phyloP scores from a whole-genome alignment of 2,888 invertebrate species.

The Scaptomyza reducta region DNA sequence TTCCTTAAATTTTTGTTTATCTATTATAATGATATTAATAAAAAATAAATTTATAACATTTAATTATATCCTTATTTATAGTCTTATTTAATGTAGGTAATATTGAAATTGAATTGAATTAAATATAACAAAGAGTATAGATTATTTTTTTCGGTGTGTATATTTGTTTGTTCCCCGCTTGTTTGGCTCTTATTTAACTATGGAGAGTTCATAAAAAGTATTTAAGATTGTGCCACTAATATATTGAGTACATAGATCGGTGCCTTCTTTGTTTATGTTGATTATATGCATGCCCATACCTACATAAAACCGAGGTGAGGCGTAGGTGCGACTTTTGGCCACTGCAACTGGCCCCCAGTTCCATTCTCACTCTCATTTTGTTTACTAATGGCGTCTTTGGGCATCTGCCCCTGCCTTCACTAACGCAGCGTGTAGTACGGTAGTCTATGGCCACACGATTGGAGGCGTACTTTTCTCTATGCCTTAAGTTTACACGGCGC shows the following conservation, averaged over 20 bases:
- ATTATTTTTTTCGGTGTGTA: constrained; percentile 12
- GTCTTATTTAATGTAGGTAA: background rate
- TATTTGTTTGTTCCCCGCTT: constrained; percentile 30
- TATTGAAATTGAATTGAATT: background rate
- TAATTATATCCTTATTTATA: too few relatives aligned
- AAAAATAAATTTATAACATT: too few relatives aligned
- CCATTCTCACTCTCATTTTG: constrained; percentile 23
- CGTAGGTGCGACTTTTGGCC: constrained; percentile 60
- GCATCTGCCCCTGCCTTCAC: constrained; percentile 18
- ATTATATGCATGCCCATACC: constrained; percentile 56
- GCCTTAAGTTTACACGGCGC: constrained; percentile 22
- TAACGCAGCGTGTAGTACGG: constrained; percentile 54
- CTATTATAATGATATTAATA: too few relatives aligned
- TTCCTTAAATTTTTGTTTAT: too few relatives aligned
- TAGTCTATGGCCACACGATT: constrained; percentile 36
- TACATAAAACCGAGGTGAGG: constrained; percentile 14
- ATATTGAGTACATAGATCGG: constrained; percentile 43
- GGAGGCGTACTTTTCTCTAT: constrained; percentile 49
- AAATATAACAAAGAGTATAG: background rate
- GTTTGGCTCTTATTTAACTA: constrained; percentile 57
- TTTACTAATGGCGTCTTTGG: constrained; percentile 61
- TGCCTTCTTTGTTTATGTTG: constrained; percentile 58
- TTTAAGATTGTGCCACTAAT: constrained; percentile 68
- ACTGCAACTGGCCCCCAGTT: constrained; percentile 24
- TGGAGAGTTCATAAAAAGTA: constrained; percentile 70